Evolutionary conservation across 2,113 vertebrate species (phyloP).

Genomic region (Callipepla squamata): DNA sequence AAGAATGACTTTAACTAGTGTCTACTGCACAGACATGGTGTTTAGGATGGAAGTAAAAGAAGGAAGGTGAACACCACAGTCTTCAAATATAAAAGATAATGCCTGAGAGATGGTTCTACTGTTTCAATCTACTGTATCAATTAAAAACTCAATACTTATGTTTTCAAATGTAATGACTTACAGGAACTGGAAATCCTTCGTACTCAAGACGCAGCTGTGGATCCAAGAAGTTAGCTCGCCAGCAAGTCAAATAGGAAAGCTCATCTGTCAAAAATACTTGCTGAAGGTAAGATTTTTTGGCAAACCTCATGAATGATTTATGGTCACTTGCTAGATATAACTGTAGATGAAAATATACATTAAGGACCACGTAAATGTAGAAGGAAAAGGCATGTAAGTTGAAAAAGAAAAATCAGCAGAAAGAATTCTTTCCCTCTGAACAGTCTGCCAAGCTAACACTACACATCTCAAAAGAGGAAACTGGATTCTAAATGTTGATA

Average conservation of each 20-base stretch:
- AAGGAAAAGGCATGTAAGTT: neutral
- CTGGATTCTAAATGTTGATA: neutral
- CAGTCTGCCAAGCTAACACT: neutral
- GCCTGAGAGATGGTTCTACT: slow-evolving; percentile 61
- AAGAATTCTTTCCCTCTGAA: neutral
- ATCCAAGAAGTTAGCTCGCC: slow-evolving; percentile 84
- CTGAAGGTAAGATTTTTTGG: slow-evolving; percentile 86
- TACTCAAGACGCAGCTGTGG: slow-evolving; percentile 89
- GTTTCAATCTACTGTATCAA: neutral
- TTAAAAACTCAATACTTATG: neutral
- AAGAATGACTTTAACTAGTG: neutral
- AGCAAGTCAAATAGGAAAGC: slow-evolving; percentile 80
- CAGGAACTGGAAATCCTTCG: slow-evolving; percentile 85
- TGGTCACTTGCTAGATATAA: slow-evolving; percentile 88
- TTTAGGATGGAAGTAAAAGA: slow-evolving; percentile 16
- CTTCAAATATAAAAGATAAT: slow-evolving; percentile 66
- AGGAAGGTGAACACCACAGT: slow-evolving; percentile 63
- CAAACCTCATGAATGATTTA: slow-evolving; percentile 79
- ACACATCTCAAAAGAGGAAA: neutral
- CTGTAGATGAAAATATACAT: slow-evolving; percentile 71
- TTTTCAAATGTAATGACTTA: slow-evolving; percentile 69
- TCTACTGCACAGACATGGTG: neutral
- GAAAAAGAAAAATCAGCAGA: neutral
- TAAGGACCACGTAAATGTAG: neutral
- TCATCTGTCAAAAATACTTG: slow-evolving; percentile 82